Evolutionary conservation across 2,888 invertebrate species (phyloP), one percentile per base, ranked within the genome.

Genomic region (Machimus atricapillus): DNA sequence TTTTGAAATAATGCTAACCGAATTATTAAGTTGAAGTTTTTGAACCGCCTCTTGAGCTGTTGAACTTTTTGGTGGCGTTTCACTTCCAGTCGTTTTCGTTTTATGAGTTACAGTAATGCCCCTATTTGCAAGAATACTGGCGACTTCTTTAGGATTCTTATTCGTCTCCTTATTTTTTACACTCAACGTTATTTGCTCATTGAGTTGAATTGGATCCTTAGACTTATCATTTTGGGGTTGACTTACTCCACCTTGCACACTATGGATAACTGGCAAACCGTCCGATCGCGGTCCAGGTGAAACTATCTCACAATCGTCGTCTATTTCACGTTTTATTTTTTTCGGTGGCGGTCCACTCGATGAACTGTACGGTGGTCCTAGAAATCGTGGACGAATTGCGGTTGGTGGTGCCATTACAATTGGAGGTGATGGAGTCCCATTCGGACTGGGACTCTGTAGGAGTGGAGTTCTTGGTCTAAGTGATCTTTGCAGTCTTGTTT

Each of bases 231-330:
- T 56, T 89, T 83, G 58, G 9, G 79, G 19, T 8, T 85, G 40
- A n/a, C 58, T 23, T 0, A 89, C 89, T 76, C 90, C 90, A 88
- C 96, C 96, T 92, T 96, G 96, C 46, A 96, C 95, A 90, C 95
- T 96, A 88, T 95, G 95, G 87, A 96, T 96, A 90, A 96, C 94
- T 0, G 96, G 96, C 87, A 96, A 91, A 0, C 96, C 95, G 0
- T 95, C 95, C 76, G 95, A 94, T 89, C 96, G 66, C 4, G 66
- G 66, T 94, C 23, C 2, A 88, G 95, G 95, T 2, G 96, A 94
- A 91, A 96, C 95, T 16, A 96, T 95, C 90, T 96, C 95, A 90
- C 96, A 96, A 90, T 96, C 96, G 66, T 96, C 95, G 89, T 96
- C 96, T 89, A 96, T 96, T 90, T 89, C 89, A 12, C 74, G 79